phyloP scores from a whole-genome alignment of 2,113 vertebrate species.

The Todiramphus chloris region DNA sequence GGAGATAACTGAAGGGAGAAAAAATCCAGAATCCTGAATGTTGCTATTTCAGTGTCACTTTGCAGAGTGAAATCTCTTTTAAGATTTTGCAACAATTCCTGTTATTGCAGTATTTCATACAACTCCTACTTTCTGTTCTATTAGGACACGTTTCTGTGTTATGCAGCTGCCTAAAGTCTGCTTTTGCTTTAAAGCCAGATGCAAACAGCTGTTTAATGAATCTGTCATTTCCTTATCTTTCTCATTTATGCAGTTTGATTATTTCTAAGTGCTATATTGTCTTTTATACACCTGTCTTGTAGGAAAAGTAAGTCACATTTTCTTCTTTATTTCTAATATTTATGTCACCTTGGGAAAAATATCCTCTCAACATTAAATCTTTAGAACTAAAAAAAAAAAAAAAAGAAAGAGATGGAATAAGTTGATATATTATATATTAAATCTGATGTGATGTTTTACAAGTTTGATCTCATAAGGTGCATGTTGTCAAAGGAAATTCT shows the following conservation, averaged over 20 bases:
- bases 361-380: constrained; percentile 53
- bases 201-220: constrained; percentile 63
- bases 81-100: constrained; percentile 19
- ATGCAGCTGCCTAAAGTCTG: constrained; percentile 38
- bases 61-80: neutral
- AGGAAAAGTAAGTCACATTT: constrained; percentile 37
- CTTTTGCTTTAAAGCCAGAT: constrained; percentile 44
- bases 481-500: constrained; percentile 62
- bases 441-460: constrained; percentile 65
- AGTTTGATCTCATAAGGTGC: constrained; percentile 60
- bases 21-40: neutral
- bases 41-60: neutral
- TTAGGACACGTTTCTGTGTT: constrained; percentile 3
- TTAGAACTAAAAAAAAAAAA: neutral
- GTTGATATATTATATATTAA: constrained; percentile 55
- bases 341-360: constrained; percentile 51
- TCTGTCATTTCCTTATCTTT: constrained; percentile 41
- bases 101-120: neutral
- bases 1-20: neutral
- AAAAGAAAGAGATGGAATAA: neutral
- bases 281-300: constrained; percentile 26
- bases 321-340: constrained; percentile 57
- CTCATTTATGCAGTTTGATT: constrained; percentile 24
- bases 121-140: neutral
- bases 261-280: constrained; percentile 19